phyloP scores from a whole-genome alignment of 2,797 vertebrate species.

The Rachycentron canadum region DNA sequence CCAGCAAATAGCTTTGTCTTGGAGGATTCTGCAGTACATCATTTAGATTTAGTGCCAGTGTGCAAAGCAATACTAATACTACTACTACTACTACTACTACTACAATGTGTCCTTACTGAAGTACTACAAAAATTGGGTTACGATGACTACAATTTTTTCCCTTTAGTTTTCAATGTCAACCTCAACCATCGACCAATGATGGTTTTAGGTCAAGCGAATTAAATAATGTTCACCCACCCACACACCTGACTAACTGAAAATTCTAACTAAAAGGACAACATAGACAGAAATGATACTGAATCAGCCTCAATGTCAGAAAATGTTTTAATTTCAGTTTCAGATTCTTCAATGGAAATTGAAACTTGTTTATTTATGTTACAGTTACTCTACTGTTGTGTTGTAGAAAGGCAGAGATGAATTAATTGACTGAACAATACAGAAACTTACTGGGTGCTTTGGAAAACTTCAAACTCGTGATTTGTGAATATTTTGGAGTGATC shows the following conservation, averaged over 20 bases:
- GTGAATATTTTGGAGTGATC: neutral
- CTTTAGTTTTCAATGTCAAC: neutral
- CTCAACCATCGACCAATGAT: neutral
- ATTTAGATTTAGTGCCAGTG: neutral
- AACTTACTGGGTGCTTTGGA: neutral
- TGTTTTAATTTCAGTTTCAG: neutral
- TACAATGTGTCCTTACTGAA: neutral
- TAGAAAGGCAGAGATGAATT: neutral
- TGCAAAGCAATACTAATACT: too few species aligned
- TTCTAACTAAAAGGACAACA: neutral
- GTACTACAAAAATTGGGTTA: neutral
- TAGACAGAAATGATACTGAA: neutral
- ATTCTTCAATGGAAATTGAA: neutral
- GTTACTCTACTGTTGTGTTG: too few species aligned
- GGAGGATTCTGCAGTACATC: conserved; percentile 7
- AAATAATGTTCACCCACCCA: neutral
- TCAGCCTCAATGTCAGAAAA: neutral
- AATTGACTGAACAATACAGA: neutral
- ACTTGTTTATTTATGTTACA: neutral
- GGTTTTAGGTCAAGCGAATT: too few species aligned
- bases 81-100: too few species aligned
- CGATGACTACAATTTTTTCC: neutral
- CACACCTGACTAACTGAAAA: neutral
- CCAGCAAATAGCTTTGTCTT: conserved; percentile 6
- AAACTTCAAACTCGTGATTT: neutral